phyloP scores from a whole-genome alignment of 2,113 vertebrate genomes.

The Pterophyllum scalare region DNA sequence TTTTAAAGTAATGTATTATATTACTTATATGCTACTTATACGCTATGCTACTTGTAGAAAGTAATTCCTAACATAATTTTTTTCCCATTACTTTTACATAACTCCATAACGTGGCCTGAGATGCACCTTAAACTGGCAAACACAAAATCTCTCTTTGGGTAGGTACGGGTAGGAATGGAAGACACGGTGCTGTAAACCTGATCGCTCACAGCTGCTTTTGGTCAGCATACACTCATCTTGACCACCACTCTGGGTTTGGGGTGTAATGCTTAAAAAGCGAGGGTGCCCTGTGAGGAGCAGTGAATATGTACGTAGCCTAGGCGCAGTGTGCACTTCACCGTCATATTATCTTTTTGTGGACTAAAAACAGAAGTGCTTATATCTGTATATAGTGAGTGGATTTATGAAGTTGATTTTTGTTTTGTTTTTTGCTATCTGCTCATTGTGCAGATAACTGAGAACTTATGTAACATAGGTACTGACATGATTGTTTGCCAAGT shows the following conservation, averaged over 20 bases:
- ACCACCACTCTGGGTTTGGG: background rate
- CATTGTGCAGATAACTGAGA: background rate
- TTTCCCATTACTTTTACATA: background rate
- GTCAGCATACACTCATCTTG: background rate
- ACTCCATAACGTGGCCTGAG: background rate
- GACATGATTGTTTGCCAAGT: background rate
- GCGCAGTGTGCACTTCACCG: background rate
- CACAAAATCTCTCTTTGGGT: background rate
- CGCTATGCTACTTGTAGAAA: background rate
- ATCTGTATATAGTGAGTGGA: background rate
- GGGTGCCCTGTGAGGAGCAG: background rate
- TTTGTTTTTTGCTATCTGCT: background rate
- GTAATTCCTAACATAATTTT: background rate
- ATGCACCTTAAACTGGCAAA: background rate
- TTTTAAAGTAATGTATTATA: no score
- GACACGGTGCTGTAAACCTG: background rate
- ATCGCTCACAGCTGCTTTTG: background rate
- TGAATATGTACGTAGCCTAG: background rate
- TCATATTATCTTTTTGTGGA: background rate
- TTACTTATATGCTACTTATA: no score
- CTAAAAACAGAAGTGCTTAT: background rate
- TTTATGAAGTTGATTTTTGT: background rate
- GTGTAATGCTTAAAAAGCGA: background rate
- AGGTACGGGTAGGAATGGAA: background rate
- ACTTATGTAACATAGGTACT: background rate